Percentiles rank a stretch among this genome's conserved stretches.
Conservation (phyloP, 2,113 vertebrate genomes). For the Thalassoma bifasciatum region DNA sequence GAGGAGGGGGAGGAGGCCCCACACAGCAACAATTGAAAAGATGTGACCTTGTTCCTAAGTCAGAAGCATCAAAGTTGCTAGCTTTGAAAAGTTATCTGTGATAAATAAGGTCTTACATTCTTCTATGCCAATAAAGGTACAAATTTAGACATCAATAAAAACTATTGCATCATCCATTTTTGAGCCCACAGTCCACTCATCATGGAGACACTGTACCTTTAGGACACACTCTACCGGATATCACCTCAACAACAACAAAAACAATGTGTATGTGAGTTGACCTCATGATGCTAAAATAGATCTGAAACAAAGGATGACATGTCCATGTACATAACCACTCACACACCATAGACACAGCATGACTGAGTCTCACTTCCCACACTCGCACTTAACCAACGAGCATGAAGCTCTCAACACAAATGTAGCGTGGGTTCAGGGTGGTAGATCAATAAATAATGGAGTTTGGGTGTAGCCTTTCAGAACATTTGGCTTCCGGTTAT, state of each 20-base stretch:
- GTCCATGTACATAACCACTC: constrained; percentile 4
- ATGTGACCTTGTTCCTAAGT: background rate
- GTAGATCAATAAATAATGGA: constrained; percentile 48
- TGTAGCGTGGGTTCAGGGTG: constrained; percentile 15
- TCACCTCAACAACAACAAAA: constrained; percentile 25
- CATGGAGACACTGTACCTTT: constrained; percentile 11
- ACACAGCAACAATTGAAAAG: constrained; percentile 14
- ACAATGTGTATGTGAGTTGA: constrained; percentile 19
- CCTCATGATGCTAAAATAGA: constrained; percentile 1
- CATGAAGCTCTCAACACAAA: background rate
- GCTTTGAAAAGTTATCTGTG: background rate
- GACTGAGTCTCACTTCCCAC: background rate
- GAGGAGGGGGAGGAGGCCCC: background rate
- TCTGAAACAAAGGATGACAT: background rate
- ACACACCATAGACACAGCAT: background rate
- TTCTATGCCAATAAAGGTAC: no score
- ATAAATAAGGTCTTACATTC: no score
- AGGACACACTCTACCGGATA: constrained; percentile 22
- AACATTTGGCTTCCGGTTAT: constrained; percentile 33
- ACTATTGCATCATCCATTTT: background rate
- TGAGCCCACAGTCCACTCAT: background rate
- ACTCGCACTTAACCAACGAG: background rate
- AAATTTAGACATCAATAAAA: no score
- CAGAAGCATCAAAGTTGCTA: background rate
- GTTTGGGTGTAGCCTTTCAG: constrained; percentile 45